Evolutionary conservation across 2,797 vertebrate genomes (phyloP).

Genomic region (Masticophis lateralis): DNA sequence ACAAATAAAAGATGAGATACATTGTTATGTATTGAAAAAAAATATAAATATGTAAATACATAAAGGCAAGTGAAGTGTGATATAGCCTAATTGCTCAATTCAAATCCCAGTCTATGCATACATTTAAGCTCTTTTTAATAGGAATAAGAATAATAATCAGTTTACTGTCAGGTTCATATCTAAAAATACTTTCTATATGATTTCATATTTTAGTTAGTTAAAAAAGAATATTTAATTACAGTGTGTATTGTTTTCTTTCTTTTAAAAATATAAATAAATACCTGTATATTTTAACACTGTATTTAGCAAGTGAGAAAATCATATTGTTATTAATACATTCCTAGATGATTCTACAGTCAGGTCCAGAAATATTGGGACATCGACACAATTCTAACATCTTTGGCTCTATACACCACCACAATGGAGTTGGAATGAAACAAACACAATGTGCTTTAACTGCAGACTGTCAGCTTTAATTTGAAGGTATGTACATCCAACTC

Average conservation of each 20-base stretch:
- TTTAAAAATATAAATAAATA: conserved; percentile 67
- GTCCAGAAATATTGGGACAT: no score
- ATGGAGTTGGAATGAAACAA: no score
- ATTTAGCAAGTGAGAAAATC: conserved; percentile 80
- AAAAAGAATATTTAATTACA: conserved; percentile 80
- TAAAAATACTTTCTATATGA: conserved; percentile 82
- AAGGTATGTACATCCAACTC: no score
- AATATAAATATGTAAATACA: conserved; percentile 66
- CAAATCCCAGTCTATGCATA: conserved; percentile 76
- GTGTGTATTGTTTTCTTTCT: conserved; percentile 75
- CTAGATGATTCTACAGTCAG: conserved; percentile 69
- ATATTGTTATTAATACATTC: conserved; percentile 78
- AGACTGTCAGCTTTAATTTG: no score
- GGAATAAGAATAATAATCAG: conserved; percentile 79
- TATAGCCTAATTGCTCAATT: conserved; percentile 75
- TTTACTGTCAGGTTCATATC: conserved; percentile 78
- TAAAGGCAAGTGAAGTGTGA: conserved; percentile 71
- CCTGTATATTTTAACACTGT: conserved; percentile 51
- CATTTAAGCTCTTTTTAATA: conserved; percentile 76
- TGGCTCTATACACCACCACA: no score
- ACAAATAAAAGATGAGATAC: conserved; percentile 52
- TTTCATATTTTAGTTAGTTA: conserved; percentile 82
- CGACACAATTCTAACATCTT: no score
- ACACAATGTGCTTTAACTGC: no score
- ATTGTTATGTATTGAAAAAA: conserved; percentile 54